Conservation (phyloP, 2,797 vertebrate genomes). For the Sebastes ruberrimus region DNA sequence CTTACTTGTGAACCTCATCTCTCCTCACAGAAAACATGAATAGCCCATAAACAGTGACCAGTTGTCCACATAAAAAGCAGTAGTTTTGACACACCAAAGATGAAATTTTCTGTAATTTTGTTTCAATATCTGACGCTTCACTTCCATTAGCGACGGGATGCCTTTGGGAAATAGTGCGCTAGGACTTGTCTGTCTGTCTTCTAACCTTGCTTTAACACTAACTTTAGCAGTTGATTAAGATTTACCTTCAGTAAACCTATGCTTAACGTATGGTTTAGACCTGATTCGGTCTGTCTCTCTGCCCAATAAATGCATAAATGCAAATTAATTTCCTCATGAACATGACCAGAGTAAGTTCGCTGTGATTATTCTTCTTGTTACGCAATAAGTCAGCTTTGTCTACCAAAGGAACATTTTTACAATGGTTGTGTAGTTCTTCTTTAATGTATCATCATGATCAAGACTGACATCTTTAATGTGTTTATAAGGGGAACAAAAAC, state of each 20-base stretch:
- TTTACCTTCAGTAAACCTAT: conserved; percentile 25
- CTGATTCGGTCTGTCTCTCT: conserved; percentile 8
- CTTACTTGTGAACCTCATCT: not conserved
- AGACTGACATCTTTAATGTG: conserved; percentile 61
- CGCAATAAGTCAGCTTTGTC: conserved; percentile 29
- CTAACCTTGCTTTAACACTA: conserved; percentile 80
- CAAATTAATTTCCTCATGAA: conserved; percentile 38
- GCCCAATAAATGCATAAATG: conserved; percentile 4
- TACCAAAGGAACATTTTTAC: conserved; percentile 54
- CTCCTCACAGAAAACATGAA: not conserved
- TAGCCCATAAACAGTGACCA: not conserved
- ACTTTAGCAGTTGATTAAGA: conserved; percentile 54
- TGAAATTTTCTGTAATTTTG: conserved; percentile 21
- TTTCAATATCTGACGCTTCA: conserved; percentile 19
- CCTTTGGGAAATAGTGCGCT: conserved; percentile 26
- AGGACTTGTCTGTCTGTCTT: conserved; percentile 27
- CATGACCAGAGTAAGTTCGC: conserved; percentile 25
- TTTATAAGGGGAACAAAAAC: conserved; percentile 62
- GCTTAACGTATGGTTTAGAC: conserved; percentile 22
- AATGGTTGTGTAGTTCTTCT: conserved; percentile 70
- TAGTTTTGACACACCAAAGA: conserved; percentile 7
- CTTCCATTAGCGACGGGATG: not conserved
- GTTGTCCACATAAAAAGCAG: not conserved
- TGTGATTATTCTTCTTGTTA: conserved; percentile 29
- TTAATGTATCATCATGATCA: conserved; percentile 25